phyloP scores from a whole-genome alignment of 2,888 invertebrate genomes.

The Chrysina gloriosa region DNA sequence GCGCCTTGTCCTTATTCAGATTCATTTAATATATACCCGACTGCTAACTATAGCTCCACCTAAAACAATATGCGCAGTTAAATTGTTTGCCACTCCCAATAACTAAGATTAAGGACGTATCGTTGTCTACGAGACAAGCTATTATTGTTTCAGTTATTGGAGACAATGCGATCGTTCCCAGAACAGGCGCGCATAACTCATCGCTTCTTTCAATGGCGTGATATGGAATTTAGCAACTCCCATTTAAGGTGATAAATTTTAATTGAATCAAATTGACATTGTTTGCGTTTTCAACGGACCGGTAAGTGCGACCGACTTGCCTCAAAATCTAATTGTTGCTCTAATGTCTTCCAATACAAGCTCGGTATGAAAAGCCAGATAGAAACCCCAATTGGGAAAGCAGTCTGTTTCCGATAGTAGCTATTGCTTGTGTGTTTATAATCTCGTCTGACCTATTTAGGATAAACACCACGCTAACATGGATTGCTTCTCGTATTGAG shows the following conservation, averaged over 20 bases:
- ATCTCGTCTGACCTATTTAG: constrained; percentile 50
- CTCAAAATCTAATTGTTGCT: constrained; percentile 7
- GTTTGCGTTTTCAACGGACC: constrained; percentile 5
- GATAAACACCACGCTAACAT: constrained; percentile 53
- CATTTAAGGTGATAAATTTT: constrained; percentile 25
- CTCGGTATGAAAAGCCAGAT: constrained; percentile 1
- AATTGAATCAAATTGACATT: constrained; percentile 28
- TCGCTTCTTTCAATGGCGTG: not conserved
- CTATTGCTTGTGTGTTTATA: constrained; percentile 46
- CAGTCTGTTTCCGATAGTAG: constrained; percentile 44
- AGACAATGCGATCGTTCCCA: not conserved
- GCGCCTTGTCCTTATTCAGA: no score
- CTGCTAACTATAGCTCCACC: not conserved
- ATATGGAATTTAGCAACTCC: not conserved
- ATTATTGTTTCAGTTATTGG: not conserved
- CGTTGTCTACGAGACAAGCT: not conserved
- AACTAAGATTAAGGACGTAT: not conserved
- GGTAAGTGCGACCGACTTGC: constrained; percentile 6
- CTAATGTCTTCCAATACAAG: constrained; percentile 4
- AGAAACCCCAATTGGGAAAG: constrained; percentile 32
- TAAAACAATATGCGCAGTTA: not conserved
- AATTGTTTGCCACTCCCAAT: not conserved
- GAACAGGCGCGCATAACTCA: constrained; percentile 5
- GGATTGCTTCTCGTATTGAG: constrained; percentile 35
- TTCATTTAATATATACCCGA: no score